Evolutionary conservation across 2,888 invertebrate species (phyloP), one percentile per base, ranked within the genome.

Genomic region (Sycophila texana): DNA sequence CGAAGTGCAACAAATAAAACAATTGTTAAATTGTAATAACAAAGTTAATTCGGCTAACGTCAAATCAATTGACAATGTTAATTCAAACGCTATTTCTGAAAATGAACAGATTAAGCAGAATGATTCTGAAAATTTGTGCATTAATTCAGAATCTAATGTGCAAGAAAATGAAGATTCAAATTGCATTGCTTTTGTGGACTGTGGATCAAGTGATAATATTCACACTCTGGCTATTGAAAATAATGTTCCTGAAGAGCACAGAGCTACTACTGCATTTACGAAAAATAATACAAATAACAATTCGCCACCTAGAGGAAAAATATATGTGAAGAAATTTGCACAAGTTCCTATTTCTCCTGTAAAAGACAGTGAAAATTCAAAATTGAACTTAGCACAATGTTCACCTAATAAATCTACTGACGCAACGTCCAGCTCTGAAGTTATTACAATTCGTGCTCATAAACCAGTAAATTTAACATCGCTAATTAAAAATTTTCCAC

Each of bases 301-400:
- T 55, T 18, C 61, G n/a, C 49, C 61, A 30, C 39, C 73, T 10
- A 76, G 65, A 49, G 82, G 83, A 7, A 85, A 84, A 63, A 85
- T 85, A 65, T 83, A 79, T 1, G 85, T 85, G 1, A 85, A 84
- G 53, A 85, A 84, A 55, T 85, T 85, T 51, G 85, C 85, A 5
- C 82, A 61, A 12, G 83, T 84, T 63, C 74, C 76, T 20, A n/a
- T 22, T 4, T 61, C 77, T 30, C 51, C 60, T n/a, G 4, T n/a
- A 30, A 66, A 16, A 67, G 14, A 14, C 51, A 30, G 20, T 26
- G 13, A 4, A 26, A 13, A 26, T 4, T 49, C 18, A 57, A 65
- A 72, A 51, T 4, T 16, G 2, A 20, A 7, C 30, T 14, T 51
- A 18, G n/a, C 7, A 16, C 14, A 14, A 18, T 26, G 4, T 68